These are phyloP conservation scores for Embiotoca jacksoni DNA, from an alignment of 2,113 vertebrate species.

Conservation along the genomic window DNA sequence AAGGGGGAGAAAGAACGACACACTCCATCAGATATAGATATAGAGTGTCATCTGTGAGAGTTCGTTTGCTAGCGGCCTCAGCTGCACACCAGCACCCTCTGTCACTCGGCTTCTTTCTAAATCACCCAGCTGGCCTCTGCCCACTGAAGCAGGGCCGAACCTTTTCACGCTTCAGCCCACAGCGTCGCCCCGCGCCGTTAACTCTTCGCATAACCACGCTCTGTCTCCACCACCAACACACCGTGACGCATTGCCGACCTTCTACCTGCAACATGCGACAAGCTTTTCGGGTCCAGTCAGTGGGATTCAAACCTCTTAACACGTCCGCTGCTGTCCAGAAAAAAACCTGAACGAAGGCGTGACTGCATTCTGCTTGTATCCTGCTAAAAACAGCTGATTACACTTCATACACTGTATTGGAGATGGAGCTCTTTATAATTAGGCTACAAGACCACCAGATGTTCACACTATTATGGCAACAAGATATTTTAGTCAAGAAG, in stretches of 20 bases:
- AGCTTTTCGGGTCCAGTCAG: not conserved
- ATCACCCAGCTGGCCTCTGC: conserved; percentile 60
- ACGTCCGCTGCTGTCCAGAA: not conserved
- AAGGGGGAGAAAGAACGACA: not conserved
- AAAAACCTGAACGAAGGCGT: not conserved
- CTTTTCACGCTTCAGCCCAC: conserved; percentile 61
- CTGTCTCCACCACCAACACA: not conserved
- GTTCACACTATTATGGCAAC: too few species aligned
- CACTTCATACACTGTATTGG: not conserved
- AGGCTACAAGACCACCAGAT: too few species aligned
- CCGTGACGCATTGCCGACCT: conserved; percentile 9
- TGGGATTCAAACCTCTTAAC: conserved; percentile 11
- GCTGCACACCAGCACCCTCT: conserved; percentile 64
- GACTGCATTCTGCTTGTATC: not conserved
- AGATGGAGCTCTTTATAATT: too few species aligned
- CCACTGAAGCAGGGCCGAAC: conserved; percentile 52
- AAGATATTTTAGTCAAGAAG: too few species aligned
- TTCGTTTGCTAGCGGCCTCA: conserved; percentile 43
- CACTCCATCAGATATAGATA: not conserved
- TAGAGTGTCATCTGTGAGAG: conserved; percentile 34
- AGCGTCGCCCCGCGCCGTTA: conserved; percentile 48
- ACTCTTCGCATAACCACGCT: conserved; percentile 28
- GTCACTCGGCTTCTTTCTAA: conserved; percentile 60
- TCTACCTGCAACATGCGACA: not conserved
- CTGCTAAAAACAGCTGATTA: not conserved